Conservation (phyloP, 1,140 invertebrate species). For the Tetramorium alpestre region DNA sequence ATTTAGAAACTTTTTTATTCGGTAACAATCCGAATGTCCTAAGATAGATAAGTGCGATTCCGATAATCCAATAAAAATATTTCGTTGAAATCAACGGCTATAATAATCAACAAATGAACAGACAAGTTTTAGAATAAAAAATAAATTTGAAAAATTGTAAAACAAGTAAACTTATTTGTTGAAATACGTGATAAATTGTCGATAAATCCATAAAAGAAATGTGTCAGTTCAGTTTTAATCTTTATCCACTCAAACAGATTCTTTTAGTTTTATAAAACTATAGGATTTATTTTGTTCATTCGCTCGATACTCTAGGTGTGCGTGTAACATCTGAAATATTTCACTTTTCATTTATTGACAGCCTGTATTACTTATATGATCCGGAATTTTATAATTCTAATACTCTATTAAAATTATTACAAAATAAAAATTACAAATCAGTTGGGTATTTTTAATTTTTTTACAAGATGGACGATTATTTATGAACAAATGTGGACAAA, state of each 20-base stretch:
- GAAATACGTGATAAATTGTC: slow-evolving; percentile 30
- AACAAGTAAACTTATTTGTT: not conserved
- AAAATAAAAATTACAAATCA: not conserved
- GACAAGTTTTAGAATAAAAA: not conserved
- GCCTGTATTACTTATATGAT: not conserved
- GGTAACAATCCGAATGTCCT: not conserved
- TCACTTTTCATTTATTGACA: not conserved
- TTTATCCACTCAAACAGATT: slow-evolving; percentile 12
- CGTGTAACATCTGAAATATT: slow-evolving; percentile 4
- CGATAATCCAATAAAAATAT: slow-evolving; percentile 6
- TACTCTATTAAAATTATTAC: not conserved
- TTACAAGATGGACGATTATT: too few species aligned
- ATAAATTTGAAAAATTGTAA: not conserved
- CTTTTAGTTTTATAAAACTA: slow-evolving; percentile 15
- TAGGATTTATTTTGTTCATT: slow-evolving; percentile 20
- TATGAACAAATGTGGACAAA: too few species aligned
- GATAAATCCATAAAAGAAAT: slow-evolving; percentile 12
- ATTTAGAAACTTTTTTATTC: not conserved
- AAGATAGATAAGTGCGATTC: not conserved
- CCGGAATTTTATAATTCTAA: slow-evolving; percentile 3
- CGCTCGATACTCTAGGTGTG: not conserved
- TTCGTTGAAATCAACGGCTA: not conserved
- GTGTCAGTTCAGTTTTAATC: slow-evolving; percentile 37
- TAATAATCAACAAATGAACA: not conserved
- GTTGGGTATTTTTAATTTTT: not conserved